A percentile compares a stretch with the other conserved stretches of the same genome.
These are phyloP conservation scores for Mimachlamys varia DNA, from an alignment of 2,888 invertebrate species.

Conservation along the genomic window DNA sequence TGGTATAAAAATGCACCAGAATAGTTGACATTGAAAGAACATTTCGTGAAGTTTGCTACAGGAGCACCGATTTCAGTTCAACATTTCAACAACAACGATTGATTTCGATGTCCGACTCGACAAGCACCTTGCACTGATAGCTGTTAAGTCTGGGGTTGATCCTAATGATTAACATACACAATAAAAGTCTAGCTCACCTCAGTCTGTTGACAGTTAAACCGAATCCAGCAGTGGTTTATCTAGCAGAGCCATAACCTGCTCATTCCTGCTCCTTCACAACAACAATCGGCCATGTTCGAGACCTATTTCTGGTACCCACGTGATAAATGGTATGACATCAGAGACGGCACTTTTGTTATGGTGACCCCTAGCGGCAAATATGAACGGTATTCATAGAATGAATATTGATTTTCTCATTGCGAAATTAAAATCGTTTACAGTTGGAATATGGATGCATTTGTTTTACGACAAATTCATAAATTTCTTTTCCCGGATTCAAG, in stretches of 20 bases:
- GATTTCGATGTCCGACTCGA: background rate
- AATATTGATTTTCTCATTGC: background rate
- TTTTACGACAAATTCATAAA: background rate
- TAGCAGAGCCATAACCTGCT: conserved; percentile 4
- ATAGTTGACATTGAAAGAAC: background rate
- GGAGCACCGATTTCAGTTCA: background rate
- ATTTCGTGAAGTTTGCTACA: background rate
- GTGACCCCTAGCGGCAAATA: conserved; percentile 36
- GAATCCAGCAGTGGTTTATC: background rate
- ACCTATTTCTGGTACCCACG: conserved; percentile 34
- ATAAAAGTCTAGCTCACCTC: background rate
- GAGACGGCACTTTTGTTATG: conserved; percentile 34
- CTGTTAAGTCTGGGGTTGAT: background rate
- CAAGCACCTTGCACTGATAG: background rate
- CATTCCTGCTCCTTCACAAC: conserved; percentile 7
- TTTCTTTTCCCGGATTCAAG: background rate
- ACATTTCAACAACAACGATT: background rate
- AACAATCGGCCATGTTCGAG: conserved; percentile 17
- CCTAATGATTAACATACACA: background rate
- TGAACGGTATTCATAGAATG: conserved; percentile 11
- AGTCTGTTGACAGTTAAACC: background rate
- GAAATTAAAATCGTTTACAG: background rate
- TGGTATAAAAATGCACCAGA: background rate
- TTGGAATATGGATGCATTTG: background rate
- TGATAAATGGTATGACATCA: conserved; percentile 36